These are phyloP conservation scores for Netelia inedita DNA, from an alignment of 2,888 invertebrate genomes.

Conservation along the genomic window DNA sequence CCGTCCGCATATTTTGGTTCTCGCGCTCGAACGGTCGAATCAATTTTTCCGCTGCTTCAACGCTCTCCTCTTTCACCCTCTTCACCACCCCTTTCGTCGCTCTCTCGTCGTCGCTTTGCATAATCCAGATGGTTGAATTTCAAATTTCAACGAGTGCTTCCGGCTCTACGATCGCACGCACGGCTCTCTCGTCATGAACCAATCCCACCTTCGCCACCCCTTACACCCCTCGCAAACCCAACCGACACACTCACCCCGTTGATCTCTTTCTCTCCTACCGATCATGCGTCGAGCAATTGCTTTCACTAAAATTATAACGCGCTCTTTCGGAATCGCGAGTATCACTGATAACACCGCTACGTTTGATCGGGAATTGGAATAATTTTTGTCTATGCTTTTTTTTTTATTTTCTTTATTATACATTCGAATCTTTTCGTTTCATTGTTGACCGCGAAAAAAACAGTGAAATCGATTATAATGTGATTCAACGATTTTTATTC, in stretches of 20 bases:
- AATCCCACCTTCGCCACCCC: conserved; percentile 33
- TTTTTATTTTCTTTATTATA: conserved; percentile 11
- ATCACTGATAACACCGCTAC: conserved; percentile 50
- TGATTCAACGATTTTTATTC: conserved; percentile 43
- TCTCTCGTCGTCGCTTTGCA: conserved; percentile 73
- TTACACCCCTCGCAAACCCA: conserved; percentile 53
- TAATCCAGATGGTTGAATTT: conserved; percentile 81
- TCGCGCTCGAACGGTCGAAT: conserved; percentile 76
- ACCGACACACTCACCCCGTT: neutral
- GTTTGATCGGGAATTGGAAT: conserved; percentile 54
- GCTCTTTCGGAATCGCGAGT: conserved; percentile 67
- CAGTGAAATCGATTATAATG: conserved; percentile 46
- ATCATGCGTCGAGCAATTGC: conserved; percentile 67
- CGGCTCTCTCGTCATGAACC: conserved; percentile 53
- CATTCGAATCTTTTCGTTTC: conserved; percentile 1
- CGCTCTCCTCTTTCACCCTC: conserved; percentile 57
- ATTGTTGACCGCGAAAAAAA: conserved; percentile 13
- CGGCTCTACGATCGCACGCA: conserved; percentile 54
- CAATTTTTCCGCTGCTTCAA: conserved; percentile 77
- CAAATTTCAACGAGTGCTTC: conserved; percentile 75
- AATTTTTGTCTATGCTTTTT: conserved; percentile 26
- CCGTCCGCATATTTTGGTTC: conserved; percentile 75
- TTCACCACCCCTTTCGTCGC: neutral
- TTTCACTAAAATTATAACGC: conserved; percentile 77
- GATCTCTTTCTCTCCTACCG: neutral